Evolutionary conservation across 2,113 vertebrate species (phyloP), one percentile per base, ranked within the genome.

Genomic region (Gasterosteus nipponicus): DNA sequence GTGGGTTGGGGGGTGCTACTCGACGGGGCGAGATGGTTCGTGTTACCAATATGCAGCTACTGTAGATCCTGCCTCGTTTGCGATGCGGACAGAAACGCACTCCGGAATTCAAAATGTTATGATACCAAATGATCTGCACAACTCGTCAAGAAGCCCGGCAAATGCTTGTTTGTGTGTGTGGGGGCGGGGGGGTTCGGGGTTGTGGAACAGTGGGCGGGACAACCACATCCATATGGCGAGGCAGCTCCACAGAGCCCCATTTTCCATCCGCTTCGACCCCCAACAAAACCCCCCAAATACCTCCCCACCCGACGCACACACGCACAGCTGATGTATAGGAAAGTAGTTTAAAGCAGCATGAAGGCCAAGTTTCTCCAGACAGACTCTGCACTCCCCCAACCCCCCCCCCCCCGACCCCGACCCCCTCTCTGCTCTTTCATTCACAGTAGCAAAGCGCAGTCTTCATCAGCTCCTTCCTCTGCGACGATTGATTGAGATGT

Each of bases 191-290:
- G 15, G 58, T 54, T 1, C 64, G 66, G 49, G 77, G 66, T 54
- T 76, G 65, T 68, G 70, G 46, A 69, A 77, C 69, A 59, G 71
- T 68, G 68, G 64, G 59, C 78, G 81, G 83, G 88, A 84, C 91
- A 93, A 92, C 88, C 84, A 87, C 86, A 87, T 87, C 90, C 91
- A 93, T 92, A 90, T 93, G 92, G 86, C 72, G 72, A 65, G 87
- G 64, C 81, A 75, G 62, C 78, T 85, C 82, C 73, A 80, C 69
- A 75, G 77, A 88, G 74, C 78, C 89, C 80, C 75, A 83, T 90
- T 92, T 93, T 92, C 88, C 87, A 78, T 83, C 51, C 68, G 58
- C 67, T n/a, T 81, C 77, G 66, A 81, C 80, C 87, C 81, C 81
- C 80, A 81, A 76, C 78, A 75, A 60, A 78, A 80, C 77, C 75